Conservation (phyloP, 1,140 invertebrate genomes). For the Phenacoccus solenopsis region DNA sequence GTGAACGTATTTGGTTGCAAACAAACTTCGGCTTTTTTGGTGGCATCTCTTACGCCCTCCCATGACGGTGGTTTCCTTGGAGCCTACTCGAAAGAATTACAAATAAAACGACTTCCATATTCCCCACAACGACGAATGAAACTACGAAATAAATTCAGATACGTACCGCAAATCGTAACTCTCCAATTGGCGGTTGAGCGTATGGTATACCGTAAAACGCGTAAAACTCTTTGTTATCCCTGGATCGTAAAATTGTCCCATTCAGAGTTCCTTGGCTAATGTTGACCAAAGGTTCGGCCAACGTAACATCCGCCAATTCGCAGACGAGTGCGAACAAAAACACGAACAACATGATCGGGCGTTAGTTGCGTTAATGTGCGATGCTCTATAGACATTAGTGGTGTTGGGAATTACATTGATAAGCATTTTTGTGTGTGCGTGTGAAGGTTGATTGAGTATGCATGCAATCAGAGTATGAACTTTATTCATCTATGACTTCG, state of each 20-base stretch:
- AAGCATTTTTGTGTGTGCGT: no score
- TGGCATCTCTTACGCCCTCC: background rate
- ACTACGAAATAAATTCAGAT: no score
- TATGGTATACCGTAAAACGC: conserved; percentile 37
- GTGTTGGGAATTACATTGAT: no score
- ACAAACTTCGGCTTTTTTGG: background rate
- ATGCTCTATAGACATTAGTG: no score
- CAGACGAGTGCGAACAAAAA: background rate
- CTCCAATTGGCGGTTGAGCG: conserved; percentile 35
- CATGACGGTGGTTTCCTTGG: background rate
- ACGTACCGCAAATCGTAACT: conserved; percentile 33
- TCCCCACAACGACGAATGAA: no score
- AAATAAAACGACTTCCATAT: no score
- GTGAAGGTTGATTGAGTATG: no score
- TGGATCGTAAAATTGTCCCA: conserved; percentile 20
- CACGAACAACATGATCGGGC: background rate
- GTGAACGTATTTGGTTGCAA: no score
- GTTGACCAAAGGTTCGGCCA: background rate
- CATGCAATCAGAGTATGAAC: no score
- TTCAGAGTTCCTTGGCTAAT: conserved; percentile 20
- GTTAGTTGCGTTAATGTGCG: no score
- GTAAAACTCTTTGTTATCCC: conserved; percentile 28
- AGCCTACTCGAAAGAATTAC: no score
- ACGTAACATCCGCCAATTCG: background rate
- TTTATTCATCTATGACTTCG: no score